Conservation (phyloP, 2,888 invertebrate genomes). For the Microctonus brassicae region DNA sequence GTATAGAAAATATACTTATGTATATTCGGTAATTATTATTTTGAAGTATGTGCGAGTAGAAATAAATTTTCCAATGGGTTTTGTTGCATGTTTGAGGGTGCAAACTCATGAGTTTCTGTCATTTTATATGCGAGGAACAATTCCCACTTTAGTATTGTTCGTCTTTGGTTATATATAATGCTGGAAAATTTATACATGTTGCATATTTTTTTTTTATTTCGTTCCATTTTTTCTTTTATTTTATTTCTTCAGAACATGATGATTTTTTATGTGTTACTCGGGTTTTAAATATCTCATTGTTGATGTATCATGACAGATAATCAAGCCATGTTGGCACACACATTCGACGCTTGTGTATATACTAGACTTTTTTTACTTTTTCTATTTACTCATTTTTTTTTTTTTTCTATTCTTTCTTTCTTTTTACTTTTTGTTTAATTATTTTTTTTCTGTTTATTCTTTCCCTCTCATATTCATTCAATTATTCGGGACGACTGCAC, state of each 20-base stretch:
- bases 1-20: too few relatives aligned
- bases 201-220: slow-evolving; percentile 1
- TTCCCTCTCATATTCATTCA: slow-evolving; percentile 1
- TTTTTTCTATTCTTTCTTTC: not conserved
- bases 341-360: slow-evolving; percentile 3
- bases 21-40: too few relatives aligned
- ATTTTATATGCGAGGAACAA: not conserved
- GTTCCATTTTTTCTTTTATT: not conserved
- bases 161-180: not conserved
- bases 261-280: not conserved
- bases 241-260: slow-evolving; percentile 16
- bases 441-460: not conserved
- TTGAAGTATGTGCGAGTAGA: too few relatives aligned
- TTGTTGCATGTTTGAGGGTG: not conserved
- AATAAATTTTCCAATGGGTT: not conserved
- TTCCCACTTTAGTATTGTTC: not conserved
- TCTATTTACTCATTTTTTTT: not conserved
- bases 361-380: not conserved
- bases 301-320: slow-evolving; percentile 48
- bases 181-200: not conserved
- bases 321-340: slow-evolving; percentile 25
- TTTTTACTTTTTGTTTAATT: not conserved
- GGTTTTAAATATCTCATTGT: slow-evolving; percentile 12
- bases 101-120: not conserved
- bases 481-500: slow-evolving; percentile 22